phyloP scores from a whole-genome alignment of 2,888 invertebrate genomes.

The Diarsia dahlii region DNA sequence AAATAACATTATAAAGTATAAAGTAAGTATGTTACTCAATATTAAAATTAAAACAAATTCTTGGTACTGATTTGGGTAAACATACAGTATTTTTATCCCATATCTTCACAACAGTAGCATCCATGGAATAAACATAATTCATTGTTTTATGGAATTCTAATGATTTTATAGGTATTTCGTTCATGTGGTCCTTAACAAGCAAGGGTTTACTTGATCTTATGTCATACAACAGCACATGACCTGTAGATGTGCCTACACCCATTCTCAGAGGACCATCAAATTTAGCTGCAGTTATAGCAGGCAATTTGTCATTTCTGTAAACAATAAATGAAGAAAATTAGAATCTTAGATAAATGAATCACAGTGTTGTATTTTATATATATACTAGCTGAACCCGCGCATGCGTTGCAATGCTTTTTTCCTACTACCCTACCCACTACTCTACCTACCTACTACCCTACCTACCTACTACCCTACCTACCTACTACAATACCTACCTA shows the following conservation, averaged over 20 bases:
- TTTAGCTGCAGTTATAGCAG: slow-evolving; percentile 94
- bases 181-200: slow-evolving; percentile 98
- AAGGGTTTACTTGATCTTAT: slow-evolving; percentile 97
- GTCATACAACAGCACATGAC: slow-evolving; percentile 98
- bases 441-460: no score
- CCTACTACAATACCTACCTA: no score
- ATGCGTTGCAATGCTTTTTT: no score
- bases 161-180: slow-evolving; percentile 97
- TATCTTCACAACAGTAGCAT: slow-evolving; percentile 96
- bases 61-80: slow-evolving; percentile 33
- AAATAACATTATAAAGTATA: slow-evolving; percentile 67
- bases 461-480: no score
- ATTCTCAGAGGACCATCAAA: slow-evolving; percentile 94
- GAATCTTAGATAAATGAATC: slow-evolving; percentile 1
- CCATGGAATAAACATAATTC: slow-evolving; percentile 97
- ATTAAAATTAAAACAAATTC: slow-evolving; percentile 4
- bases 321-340: slow-evolving; percentile 5
- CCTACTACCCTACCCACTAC: no score
- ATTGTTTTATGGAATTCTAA: slow-evolving; percentile 95
- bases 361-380: neutral
- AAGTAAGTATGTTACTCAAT: neutral
- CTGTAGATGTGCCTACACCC: slow-evolving; percentile 98
- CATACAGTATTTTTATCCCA: slow-evolving; percentile 96
- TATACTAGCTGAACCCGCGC: no score
- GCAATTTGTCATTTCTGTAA: slow-evolving; percentile 92